Conservation (phyloP, 1,140 invertebrate genomes). For the Drosophila burlai region DNA sequence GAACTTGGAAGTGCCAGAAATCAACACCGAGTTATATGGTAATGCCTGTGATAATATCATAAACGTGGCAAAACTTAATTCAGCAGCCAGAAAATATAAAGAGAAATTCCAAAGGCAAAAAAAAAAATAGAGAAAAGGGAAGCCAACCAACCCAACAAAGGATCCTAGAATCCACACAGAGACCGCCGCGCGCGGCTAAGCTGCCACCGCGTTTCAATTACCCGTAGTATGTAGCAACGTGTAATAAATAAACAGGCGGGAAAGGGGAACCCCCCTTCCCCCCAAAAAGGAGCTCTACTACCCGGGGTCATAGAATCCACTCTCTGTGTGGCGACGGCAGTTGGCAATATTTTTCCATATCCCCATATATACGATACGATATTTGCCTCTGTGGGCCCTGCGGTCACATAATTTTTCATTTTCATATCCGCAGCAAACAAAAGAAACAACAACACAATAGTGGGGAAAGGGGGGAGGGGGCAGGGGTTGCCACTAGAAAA, state of each 20-base stretch:
- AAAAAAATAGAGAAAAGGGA: not conserved
- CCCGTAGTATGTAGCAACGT: slow-evolving; percentile 34
- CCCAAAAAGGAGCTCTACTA: not conserved
- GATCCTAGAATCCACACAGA: slow-evolving; percentile 2
- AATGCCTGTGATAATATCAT: slow-evolving; percentile 23
- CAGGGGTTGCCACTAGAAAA: not conserved
- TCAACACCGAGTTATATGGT: not conserved
- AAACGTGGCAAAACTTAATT: slow-evolving; percentile 26
- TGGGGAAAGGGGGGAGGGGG: not conserved
- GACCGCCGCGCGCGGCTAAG: slow-evolving; percentile 3
- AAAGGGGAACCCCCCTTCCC: slow-evolving; percentile 4
- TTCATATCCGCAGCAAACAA: slow-evolving; percentile 68
- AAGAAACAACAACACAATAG: slow-evolving; percentile 30
- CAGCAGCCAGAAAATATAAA: slow-evolving; percentile 1
- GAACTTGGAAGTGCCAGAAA: too few relatives aligned
- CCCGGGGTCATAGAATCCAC: slow-evolving; percentile 13
- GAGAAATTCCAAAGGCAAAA: not conserved
- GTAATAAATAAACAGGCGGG: slow-evolving; percentile 50
- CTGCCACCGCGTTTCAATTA: slow-evolving; percentile 61
- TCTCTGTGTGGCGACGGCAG: slow-evolving; percentile 11
- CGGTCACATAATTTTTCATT: slow-evolving; percentile 79
- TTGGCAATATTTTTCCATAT: slow-evolving; percentile 47
- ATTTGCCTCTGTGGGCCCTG: slow-evolving; percentile 70
- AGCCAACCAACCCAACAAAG: slow-evolving; percentile 27
- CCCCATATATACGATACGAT: slow-evolving; percentile 36